Evolutionary conservation across 64 coral and sea anemone species (phyloP).

Genomic region (Stylophora pistillata): DNA sequence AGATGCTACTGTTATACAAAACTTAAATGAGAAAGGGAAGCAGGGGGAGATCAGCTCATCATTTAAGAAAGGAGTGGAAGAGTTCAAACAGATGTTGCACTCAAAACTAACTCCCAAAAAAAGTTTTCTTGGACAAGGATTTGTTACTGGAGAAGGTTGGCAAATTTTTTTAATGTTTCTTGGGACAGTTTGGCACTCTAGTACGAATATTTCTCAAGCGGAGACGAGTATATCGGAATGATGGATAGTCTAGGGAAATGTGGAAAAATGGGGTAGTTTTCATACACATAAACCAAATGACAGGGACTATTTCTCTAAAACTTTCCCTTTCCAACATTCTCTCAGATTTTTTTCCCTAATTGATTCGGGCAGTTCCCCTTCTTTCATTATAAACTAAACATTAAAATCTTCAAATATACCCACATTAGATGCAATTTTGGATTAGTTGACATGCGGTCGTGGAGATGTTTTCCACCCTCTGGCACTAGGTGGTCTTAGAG

Average conservation of each 20-base stretch:
- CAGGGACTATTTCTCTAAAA: too few species aligned
- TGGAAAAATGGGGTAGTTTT: too few species aligned
- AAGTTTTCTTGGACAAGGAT: conserved; percentile 19
- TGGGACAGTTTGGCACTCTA: too few species aligned
- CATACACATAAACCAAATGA: too few species aligned
- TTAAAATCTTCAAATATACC: background rate
- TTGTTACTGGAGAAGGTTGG: conserved; percentile 46
- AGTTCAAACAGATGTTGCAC: conserved; percentile 25
- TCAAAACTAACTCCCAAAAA: conserved; percentile 6
- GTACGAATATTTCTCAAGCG: too few species aligned
- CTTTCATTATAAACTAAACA: background rate
- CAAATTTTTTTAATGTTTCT: background rate
- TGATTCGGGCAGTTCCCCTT: too few species aligned
- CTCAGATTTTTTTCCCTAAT: background rate
- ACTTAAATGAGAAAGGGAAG: conserved; percentile 20
- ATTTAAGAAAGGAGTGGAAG: conserved; percentile 18
- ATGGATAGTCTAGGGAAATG: too few species aligned
- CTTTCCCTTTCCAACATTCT: too few species aligned
- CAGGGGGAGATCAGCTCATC: background rate
- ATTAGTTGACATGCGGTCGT: background rate
- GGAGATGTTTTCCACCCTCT: too few species aligned
- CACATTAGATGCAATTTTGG: background rate
- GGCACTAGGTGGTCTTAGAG: too few species aligned
- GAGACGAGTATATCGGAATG: too few species aligned
- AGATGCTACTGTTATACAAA: conserved; percentile 18